Evolutionary conservation across 2,113 vertebrate genomes (phyloP), one percentile per base, ranked within the genome.

Genomic region (Halichoerus grypus): DNA sequence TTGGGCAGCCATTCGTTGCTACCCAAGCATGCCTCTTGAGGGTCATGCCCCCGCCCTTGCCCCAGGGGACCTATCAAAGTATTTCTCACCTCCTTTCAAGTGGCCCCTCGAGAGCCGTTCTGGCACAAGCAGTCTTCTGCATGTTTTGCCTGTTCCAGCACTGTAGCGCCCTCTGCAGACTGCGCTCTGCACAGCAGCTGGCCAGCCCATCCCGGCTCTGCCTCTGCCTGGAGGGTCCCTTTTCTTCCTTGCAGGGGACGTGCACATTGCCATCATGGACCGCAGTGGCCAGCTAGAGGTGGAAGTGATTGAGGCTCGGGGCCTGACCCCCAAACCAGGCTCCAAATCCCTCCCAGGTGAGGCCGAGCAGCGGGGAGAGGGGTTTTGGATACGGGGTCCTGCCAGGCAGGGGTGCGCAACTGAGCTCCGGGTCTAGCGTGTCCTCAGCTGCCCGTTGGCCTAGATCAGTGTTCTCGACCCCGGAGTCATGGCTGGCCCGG

Each of bases 211-310:
- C 77, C 39, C 49, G 72, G 46, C 5, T 33, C 39, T 51, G 55
- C n/a, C 83, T 53, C 71, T 69, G 65, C 51, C 71, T 89, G 21
- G 26, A 61, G 61, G 65, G 94, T 71, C 5, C 1, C 69, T 91
- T 85, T 84, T 61, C 51, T n/a, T 4, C 6, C 51, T 59, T 69
- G 24, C 96, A 99, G 99, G 99, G 2, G 99, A 99, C 0, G 99
- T 99, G 88, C 99, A 99, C 67, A 97, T 99, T 1, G 98, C 99
- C 24, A 98, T 99, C 99, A 97, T 99, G 39, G 99, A 99, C 95
- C 98, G 99, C 91, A 99, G 99, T 7, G 99, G 99, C 63, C 99
- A 99, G 98, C 99, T 99, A 96, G 99, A 99, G 98, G 99, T 99
- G 96, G 99, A 99, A 97, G 99, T 99, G 97, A 99, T 99, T 95